Evolutionary conservation across 2,797 vertebrate species (phyloP), one percentile per base, ranked within the genome.

Genomic region (Aotus griseimembra): DNA sequence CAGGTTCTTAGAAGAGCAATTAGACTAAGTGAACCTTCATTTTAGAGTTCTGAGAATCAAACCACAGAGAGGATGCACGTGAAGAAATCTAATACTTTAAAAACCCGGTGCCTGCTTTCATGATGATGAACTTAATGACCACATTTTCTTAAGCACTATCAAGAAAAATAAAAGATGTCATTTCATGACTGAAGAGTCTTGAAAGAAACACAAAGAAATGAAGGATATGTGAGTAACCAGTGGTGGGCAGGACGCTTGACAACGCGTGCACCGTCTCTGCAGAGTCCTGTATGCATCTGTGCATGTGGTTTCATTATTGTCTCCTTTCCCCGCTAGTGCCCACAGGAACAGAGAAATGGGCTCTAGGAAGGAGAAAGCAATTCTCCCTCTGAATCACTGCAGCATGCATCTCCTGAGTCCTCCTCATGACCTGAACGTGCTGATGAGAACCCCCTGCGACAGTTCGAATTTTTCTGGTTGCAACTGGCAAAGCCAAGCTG

Each of bases 61-160:
- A 94, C 76, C 83, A 61, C 70, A 22, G 84, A 93, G 61, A 67
- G 75, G 41, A 79, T 22, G 19, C 58, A 67, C 61, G 64, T 19
- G 67, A 75, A 93, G 92, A 87, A 89, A 90, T 86, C 44, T 41
- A 61, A 24, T 55, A 95, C 89, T 93, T 96, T 46, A 96, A 91
- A 97, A 97, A 36, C 70, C 76, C 83, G 76, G n/a, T 61, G 12
- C 24, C 52, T 46, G 33, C 76, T 95, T 97, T 96, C 92, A 91
- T 79, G 58, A 94, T n/a, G 83, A 85, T 93, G 20, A 30, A 70
- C 36, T 55, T 94, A n/a, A 96, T 57, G 85, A 88, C 64, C 83
- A 87, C 81, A 80, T 95, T 91, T 96, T 44, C 86, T 48, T 93
- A 58, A 91, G 75, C 22, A 73, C 79, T 58, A 41, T 39, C 88